Conservation (phyloP, 2,797 vertebrate genomes). For the Oceanodroma leucorhoa region DNA sequence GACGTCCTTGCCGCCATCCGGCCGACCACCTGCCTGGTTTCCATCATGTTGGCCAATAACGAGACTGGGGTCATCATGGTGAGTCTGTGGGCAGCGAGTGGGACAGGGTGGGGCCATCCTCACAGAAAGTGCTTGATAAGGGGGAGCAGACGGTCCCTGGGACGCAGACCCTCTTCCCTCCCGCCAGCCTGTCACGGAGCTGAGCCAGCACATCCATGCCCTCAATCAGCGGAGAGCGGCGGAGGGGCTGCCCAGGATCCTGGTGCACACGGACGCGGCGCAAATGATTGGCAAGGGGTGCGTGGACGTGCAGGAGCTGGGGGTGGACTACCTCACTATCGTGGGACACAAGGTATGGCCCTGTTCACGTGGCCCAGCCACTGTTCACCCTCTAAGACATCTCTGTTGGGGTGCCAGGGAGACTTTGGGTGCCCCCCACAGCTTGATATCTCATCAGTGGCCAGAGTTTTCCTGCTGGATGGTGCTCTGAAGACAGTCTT, state of each 20-base stretch:
- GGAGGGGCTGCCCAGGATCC: slow-evolving; percentile 69
- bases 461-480: background rate
- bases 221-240: slow-evolving; percentile 73
- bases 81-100: background rate
- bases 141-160: background rate
- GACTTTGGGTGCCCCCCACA: background rate
- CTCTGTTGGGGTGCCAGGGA: background rate
- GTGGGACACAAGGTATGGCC: slow-evolving; percentile 92
- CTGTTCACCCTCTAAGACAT: no score
- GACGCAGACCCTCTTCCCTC: background rate
- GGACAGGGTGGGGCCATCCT: background rate
- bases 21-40: slow-evolving; percentile 89
- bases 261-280: slow-evolving; percentile 91
- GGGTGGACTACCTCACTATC: slow-evolving; percentile 92
- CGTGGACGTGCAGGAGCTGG: slow-evolving; percentile 86
- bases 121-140: fast-evolving
- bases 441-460: background rate
- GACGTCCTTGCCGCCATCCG: slow-evolving; percentile 84
- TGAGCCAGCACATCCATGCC: slow-evolving; percentile 78
- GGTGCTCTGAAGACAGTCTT: background rate
- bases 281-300: slow-evolving; percentile 90
- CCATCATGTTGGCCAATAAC: slow-evolving; percentile 95
- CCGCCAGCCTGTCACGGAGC: slow-evolving; percentile 84
- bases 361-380: fast-evolving
- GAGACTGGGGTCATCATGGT: slow-evolving; percentile 97